phyloP scores from a whole-genome alignment of 2,113 vertebrate genomes.

The Dascyllus trimaculatus region DNA sequence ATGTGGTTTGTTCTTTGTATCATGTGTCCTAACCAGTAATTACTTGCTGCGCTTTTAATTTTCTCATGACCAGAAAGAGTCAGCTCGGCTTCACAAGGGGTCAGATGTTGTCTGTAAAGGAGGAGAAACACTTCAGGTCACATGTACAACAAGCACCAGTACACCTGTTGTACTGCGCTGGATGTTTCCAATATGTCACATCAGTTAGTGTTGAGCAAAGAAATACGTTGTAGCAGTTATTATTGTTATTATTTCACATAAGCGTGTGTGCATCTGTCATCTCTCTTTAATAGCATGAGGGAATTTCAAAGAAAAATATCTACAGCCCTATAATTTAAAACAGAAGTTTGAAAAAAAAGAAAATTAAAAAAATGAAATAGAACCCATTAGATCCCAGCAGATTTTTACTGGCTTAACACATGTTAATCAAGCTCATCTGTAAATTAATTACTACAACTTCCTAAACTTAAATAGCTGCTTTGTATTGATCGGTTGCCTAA shows the following conservation, averaged over 20 bases:
- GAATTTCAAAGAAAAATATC: background rate
- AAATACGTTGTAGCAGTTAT: background rate
- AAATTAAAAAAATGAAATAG: background rate
- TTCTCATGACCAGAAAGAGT: slow-evolving; percentile 70
- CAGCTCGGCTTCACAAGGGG: slow-evolving; percentile 86
- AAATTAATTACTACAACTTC: background rate
- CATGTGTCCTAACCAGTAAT: slow-evolving; percentile 69
- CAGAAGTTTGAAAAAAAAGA: too few species aligned
- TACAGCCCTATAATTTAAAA: background rate
- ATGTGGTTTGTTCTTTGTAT: slow-evolving; percentile 77
- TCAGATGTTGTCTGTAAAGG: slow-evolving; percentile 83
- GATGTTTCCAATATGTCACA: background rate
- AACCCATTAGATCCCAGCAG: background rate
- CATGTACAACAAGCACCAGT: background rate
- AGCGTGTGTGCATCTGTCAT: background rate
- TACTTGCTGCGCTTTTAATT: slow-evolving; percentile 69
- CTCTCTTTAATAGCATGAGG: background rate
- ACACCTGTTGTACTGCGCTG: background rate
- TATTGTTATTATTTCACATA: background rate
- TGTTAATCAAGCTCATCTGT: background rate
- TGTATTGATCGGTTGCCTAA: too few species aligned
- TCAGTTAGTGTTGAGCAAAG: background rate
- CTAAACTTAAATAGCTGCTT: too few species aligned
- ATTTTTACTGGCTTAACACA: background rate
- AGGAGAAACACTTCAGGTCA: slow-evolving; percentile 1